Conservation (phyloP, 1,140 invertebrate genomes). For the Calephelis virginiensis region DNA sequence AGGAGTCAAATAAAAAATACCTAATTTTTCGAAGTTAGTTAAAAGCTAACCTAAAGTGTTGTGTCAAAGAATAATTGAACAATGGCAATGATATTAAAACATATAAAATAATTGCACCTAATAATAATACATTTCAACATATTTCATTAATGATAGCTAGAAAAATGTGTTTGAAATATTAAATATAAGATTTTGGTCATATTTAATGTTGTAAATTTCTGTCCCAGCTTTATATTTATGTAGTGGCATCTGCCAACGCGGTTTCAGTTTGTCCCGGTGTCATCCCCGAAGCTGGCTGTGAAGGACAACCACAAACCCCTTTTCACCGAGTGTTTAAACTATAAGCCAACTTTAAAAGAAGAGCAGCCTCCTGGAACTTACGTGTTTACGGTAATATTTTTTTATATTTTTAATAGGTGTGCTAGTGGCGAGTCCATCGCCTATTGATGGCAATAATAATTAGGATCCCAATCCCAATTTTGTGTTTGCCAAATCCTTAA, state of each 20-base stretch:
- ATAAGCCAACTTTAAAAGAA: constrained; percentile 84
- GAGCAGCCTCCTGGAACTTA: constrained; percentile 80
- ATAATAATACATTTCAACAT: no score
- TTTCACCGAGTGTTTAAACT: constrained; percentile 85
- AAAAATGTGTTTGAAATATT: not conserved
- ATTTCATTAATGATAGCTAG: not conserved
- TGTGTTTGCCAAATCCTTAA: no score
- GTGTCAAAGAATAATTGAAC: no score
- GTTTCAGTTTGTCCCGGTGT: constrained; percentile 60
- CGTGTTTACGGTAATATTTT: constrained; percentile 80
- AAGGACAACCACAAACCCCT: constrained; percentile 87
- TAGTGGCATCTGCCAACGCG: constrained; percentile 48
- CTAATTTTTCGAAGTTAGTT: no score
- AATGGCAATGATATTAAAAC: no score
- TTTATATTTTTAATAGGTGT: not conserved
- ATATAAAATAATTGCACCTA: no score
- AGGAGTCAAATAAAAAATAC: no score
- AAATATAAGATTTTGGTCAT: not conserved
- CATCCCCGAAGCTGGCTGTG: constrained; percentile 64
- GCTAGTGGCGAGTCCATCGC: not conserved
- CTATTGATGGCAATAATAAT: no score
- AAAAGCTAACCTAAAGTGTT: no score
- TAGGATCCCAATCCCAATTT: no score
- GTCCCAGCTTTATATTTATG: constrained; percentile 36
- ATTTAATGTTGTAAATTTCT: not conserved